Evolutionary conservation across 1,140 invertebrate species (phyloP).

Genomic region (Drosophila subobscura): DNA sequence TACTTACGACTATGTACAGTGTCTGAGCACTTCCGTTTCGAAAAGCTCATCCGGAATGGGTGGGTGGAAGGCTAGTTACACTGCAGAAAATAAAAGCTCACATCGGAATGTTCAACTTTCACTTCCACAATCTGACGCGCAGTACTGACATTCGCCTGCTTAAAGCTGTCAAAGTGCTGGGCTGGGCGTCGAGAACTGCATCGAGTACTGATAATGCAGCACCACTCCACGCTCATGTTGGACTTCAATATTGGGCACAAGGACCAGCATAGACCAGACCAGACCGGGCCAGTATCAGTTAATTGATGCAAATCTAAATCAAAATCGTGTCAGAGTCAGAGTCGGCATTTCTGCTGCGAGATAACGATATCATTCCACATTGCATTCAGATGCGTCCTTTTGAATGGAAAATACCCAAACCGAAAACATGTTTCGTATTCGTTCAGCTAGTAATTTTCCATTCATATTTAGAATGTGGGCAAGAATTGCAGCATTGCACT

Average conservation of each 20-base stretch:
- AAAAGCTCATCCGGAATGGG: not conserved
- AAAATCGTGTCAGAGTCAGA: constrained; percentile 67
- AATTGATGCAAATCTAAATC: constrained; percentile 54
- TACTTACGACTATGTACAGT: not conserved
- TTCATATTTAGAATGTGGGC: constrained; percentile 14
- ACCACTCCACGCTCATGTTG: constrained; percentile 23
- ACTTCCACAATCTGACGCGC: no score
- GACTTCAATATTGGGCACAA: constrained; percentile 47
- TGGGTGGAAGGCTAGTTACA: not conserved
- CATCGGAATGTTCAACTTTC: not conserved
- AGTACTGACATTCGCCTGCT: no score
- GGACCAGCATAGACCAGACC: constrained; percentile 27
- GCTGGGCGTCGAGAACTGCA: not conserved
- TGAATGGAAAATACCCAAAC: constrained; percentile 61
- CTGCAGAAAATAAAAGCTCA: not conserved
- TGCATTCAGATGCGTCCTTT: constrained; percentile 44
- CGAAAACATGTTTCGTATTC: constrained; percentile 52
- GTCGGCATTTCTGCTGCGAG: constrained; percentile 44
- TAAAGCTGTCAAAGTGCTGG: not conserved
- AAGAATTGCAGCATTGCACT: constrained; percentile 71
- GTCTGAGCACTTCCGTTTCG: constrained; percentile 4
- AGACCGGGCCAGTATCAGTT: constrained; percentile 14
- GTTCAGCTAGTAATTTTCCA: constrained; percentile 61
- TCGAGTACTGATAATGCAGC: constrained; percentile 34
- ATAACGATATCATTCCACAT: constrained; percentile 42